A percentile compares a stretch with the other conserved stretches of the same genome.
Evolutionary conservation across 2,888 invertebrate species (phyloP).

Genomic region (Pseudococcus longispinus): DNA sequence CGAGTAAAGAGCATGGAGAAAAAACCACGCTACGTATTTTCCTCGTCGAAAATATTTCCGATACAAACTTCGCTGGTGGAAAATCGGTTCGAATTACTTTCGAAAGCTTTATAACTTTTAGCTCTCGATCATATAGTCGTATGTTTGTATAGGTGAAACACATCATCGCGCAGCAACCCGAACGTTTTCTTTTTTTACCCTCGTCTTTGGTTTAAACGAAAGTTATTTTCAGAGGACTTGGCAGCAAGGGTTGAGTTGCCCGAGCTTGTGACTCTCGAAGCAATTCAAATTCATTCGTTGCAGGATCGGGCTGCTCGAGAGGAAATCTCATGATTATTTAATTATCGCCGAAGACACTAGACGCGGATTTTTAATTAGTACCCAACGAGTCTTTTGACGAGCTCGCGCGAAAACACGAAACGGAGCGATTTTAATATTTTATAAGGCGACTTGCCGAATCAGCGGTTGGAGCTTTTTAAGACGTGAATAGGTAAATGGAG

Average conservation of each 20-base stretch:
- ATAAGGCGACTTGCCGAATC: conserved; percentile 17
- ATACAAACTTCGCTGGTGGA: not conserved
- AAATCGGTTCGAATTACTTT: conserved; percentile 27
- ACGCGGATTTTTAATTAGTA: not conserved
- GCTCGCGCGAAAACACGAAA: not conserved
- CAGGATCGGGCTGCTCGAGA: not conserved
- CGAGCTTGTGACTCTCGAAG: not conserved
- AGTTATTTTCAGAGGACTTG: not conserved
- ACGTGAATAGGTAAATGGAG: conserved; percentile 18
- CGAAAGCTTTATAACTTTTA: conserved; percentile 25
- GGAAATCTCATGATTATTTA: not conserved
- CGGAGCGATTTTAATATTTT: conserved; percentile 18
- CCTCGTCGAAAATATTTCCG: conserved; percentile 8
- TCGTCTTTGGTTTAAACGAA: not conserved
- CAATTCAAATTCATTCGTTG: not conserved
- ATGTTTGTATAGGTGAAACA: conserved; percentile 6
- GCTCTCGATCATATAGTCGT: not conserved
- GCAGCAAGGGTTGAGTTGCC: not conserved
- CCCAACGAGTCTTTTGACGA: not conserved
- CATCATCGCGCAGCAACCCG: not conserved
- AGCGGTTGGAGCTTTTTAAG: conserved; percentile 21
- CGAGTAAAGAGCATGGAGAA: not conserved
- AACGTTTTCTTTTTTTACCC: not conserved
- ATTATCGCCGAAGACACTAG: not conserved
- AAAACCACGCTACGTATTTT: not conserved